Evolutionary conservation across 2,797 vertebrate species (phyloP).

Genomic region (Squalus acanthias): DNA sequence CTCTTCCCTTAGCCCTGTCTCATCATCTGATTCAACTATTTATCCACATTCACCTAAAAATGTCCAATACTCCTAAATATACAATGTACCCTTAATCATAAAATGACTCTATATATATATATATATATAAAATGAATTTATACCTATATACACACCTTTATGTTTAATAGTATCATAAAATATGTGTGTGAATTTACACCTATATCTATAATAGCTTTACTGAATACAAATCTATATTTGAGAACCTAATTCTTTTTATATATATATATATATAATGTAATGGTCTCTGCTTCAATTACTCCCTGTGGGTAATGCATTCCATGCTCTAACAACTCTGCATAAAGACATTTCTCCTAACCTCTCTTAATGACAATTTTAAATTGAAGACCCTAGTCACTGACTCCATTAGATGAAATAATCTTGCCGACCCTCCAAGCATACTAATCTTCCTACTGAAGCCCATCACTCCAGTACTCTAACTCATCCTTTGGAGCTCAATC

Average conservation of each 20-base stretch:
- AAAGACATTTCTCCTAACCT: background rate
- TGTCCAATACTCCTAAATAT: background rate
- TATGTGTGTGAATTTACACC: background rate
- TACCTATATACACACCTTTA: background rate
- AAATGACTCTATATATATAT: background rate
- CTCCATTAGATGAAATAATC: slow-evolving; percentile 15
- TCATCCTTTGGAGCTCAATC: background rate
- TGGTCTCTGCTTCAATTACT: background rate
- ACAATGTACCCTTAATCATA: background rate
- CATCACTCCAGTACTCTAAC: background rate
- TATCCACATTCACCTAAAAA: background rate
- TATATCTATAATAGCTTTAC: background rate
- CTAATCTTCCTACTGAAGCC: background rate
- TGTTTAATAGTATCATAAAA: background rate
- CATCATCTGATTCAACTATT: background rate
- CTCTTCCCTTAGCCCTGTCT: background rate
- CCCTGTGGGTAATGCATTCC: background rate
- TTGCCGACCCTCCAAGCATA: background rate
- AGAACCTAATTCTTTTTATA: background rate
- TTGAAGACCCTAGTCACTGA: slow-evolving; percentile 29
- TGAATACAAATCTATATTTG: background rate
- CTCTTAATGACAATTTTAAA: slow-evolving; percentile 1
- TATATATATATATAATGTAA: background rate
- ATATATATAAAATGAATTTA: background rate
- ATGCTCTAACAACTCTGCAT: background rate